Conservation (phyloP, 2,113 vertebrate genomes). For the Brachypodius melanocephalos region DNA sequence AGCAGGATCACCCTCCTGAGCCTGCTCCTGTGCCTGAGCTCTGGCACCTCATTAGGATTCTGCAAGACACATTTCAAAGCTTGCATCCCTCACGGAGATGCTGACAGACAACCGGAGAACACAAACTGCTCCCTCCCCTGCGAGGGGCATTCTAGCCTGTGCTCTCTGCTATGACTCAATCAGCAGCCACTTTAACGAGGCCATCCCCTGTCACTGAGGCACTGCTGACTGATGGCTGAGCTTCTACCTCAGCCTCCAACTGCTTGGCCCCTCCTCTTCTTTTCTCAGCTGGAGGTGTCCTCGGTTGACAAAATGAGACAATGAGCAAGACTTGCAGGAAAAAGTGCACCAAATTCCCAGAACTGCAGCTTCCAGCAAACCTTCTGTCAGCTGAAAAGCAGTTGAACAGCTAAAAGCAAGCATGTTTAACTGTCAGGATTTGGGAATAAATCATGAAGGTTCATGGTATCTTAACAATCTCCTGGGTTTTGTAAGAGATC, state of each 20-base stretch:
- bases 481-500: background rate
- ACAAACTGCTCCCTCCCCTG: background rate
- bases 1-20: background rate
- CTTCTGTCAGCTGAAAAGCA: background rate
- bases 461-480: background rate
- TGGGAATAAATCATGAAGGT: background rate
- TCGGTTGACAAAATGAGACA: background rate
- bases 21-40: background rate
- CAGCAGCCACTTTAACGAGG: constrained; percentile 18
- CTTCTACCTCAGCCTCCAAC: background rate
- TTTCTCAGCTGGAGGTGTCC: background rate
- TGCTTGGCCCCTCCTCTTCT: background rate
- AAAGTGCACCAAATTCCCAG: background rate
- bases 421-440: background rate
- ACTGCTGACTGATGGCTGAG: background rate
- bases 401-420: background rate
- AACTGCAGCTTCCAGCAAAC: background rate
- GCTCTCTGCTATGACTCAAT: background rate
- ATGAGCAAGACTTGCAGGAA: background rate
- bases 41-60: constrained; percentile 37
- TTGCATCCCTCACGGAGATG: constrained; percentile 35
- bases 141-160: background rate
- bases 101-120: background rate
- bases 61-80: background rate
- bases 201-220: background rate